Evolutionary conservation across 1,140 invertebrate species (phyloP).

Genomic region (Mizuhopecten yessoensis): DNA sequence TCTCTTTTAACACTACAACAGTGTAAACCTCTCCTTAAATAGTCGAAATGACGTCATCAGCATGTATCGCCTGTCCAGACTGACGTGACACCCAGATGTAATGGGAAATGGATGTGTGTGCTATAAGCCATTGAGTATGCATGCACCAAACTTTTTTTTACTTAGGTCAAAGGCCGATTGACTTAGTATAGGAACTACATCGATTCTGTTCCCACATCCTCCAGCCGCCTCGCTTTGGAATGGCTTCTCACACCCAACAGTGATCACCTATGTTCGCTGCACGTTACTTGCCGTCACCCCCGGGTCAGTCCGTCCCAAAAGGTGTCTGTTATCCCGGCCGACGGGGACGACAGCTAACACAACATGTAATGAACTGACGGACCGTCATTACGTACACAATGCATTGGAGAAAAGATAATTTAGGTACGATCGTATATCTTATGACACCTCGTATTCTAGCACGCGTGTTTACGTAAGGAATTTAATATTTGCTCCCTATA

Average conservation of each 20-base stretch:
- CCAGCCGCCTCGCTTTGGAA: background rate
- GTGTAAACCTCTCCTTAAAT: background rate
- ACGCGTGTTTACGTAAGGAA: background rate
- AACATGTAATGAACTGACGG: background rate
- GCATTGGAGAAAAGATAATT: background rate
- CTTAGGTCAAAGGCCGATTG: background rate
- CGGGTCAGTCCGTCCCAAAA: background rate
- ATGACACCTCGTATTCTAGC: background rate
- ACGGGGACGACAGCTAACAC: background rate
- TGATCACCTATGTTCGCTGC: background rate
- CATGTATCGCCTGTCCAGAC: background rate
- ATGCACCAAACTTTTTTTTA: background rate
- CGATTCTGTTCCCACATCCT: background rate
- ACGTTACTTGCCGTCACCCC: background rate
- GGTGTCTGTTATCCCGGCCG: background rate
- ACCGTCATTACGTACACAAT: background rate
- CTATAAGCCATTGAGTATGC: background rate
- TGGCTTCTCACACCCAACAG: background rate
- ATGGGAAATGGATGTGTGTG: background rate
- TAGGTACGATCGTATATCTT: background rate
- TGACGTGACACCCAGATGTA: background rate
- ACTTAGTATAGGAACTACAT: background rate
- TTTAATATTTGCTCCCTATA: too few species aligned
- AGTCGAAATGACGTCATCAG: background rate
- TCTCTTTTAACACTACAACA: background rate